Evolutionary conservation across 2,797 vertebrate genomes (phyloP).

Genomic region (Numenius phaeopus): DNA sequence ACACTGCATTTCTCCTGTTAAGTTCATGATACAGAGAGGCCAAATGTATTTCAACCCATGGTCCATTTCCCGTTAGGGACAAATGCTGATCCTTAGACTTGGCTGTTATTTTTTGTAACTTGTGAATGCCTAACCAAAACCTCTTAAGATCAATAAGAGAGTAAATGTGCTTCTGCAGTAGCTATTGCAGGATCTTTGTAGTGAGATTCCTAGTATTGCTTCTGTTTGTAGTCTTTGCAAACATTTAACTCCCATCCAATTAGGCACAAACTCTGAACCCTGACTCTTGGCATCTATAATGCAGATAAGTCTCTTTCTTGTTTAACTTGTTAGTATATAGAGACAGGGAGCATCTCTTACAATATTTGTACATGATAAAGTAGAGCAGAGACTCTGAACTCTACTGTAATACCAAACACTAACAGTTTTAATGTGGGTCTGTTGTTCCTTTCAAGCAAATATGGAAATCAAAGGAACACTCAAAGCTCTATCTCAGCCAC

Average conservation of each 20-base stretch:
- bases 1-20: not conserved
- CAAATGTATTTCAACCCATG: not conserved
- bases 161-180: not conserved
- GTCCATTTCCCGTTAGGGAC: not conserved
- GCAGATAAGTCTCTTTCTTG: not conserved
- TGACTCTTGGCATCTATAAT: not conserved
- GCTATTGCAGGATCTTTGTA: not conserved
- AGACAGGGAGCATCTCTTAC: not conserved
- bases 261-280: not conserved
- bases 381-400: not conserved
- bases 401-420: not conserved
- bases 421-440: not conserved
- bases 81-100: not conserved
- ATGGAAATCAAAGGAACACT: constrained; percentile 31
- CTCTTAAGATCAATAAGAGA: not conserved
- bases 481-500: constrained; percentile 18
- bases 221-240: not conserved
- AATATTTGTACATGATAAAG: not conserved
- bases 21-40: not conserved
- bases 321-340: not conserved
- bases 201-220: not conserved
- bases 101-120: not conserved
- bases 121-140: not conserved
- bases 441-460: constrained; percentile 49
- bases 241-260: not conserved